Conservation (phyloP, 2,113 vertebrate species). For the Zapornia atra region DNA sequence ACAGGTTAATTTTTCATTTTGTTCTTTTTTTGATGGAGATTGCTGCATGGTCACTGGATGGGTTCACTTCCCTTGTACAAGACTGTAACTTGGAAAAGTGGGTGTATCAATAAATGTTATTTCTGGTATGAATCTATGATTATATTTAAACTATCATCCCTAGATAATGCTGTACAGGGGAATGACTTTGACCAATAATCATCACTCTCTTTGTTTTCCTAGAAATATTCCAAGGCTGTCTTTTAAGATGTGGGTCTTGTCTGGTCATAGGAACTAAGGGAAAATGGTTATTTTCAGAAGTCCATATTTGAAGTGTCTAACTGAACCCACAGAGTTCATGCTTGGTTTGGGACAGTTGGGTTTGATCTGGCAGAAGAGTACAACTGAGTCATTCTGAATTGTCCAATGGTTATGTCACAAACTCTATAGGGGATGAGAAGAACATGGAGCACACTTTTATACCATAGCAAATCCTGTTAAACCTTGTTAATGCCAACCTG, state of each 20-base stretch:
- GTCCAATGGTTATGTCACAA: not conserved
- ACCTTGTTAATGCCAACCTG: not conserved
- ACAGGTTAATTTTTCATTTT: not conserved
- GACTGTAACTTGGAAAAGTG: not conserved
- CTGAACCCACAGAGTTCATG: not conserved
- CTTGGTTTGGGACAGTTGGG: not conserved
- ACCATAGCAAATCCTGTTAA: not conserved
- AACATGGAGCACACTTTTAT: not conserved
- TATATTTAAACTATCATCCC: not conserved
- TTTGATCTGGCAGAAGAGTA: not conserved
- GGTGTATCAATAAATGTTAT: not conserved
- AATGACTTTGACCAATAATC: not conserved
- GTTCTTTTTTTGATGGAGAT: not conserved
- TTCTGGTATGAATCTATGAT: not conserved
- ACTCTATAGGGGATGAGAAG: not conserved
- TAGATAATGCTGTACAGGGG: not conserved
- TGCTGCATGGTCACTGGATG: not conserved
- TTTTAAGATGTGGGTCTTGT: not conserved
- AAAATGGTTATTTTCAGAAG: constrained; percentile 1
- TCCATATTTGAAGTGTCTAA: not conserved
- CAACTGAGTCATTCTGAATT: not conserved
- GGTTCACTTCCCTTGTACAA: not conserved
- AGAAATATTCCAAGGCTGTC: not conserved
- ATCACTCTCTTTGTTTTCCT: not conserved
- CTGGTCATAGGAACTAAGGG: not conserved